Base-by-base conservation (phyloP, 2,888 invertebrate genomes). In the Xestia sexstrigata region DNA sequence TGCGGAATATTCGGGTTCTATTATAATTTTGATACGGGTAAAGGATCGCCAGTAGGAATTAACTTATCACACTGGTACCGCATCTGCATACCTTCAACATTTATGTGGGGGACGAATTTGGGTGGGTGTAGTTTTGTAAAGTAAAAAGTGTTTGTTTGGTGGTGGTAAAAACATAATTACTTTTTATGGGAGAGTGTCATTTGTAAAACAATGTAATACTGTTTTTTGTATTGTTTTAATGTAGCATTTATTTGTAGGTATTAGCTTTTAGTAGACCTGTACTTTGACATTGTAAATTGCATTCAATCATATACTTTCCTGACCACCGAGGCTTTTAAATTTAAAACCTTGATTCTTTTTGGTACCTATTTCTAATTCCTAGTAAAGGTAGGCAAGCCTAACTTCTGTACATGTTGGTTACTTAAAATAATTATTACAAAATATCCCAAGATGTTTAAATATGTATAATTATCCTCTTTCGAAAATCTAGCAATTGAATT, bases 21-120 rank as follows among this genome's bases (percentile, higher is more conserved):
- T 95, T 95, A 95, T 95, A 94, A 95, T 95, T 95, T 94, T 95
- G 96, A 96, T 95, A 94, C 94, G 96, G 96, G 96, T 96, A 93
- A 93, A 95, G 96, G 95, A 94, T 94, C 93, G 95, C 94, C 95
- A 92, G 92, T 90, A 94, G 94, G 96, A 95, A 96, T 96, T 96
- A 96, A 96, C 96, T 96, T 96, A 96, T 96, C 96, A 96, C 96
- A 90, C 93, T 91, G 86, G 92, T 85, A 89, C 93, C 95, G 94
- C 94, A 95, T 95, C 96, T 96, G 96, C 96, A 96, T 96, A 96
- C 96, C 96, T 96, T 95, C 92, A 94, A 94, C 95, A 95, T 95
- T 96, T 95, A 94, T 93, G 90, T 84, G 74, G 75, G 93, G 94
- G 90, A 90, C 91, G 96, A 89, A 96, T 82, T 96, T 83, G 77